phyloP scores from a whole-genome alignment of 2,888 invertebrate species.

The Dromius quadrimaculatus region DNA sequence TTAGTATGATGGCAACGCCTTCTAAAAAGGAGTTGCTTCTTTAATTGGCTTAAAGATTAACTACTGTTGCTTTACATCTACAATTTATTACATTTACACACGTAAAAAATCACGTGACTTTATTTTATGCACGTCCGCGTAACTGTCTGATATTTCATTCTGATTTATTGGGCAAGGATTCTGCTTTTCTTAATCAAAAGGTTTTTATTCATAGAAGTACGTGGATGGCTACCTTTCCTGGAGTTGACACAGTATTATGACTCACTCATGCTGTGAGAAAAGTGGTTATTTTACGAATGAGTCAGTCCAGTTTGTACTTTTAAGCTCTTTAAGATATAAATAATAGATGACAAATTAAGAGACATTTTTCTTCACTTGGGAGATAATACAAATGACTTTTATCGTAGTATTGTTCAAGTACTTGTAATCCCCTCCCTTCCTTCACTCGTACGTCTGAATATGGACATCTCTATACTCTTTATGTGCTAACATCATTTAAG shows the following conservation, averaged over 20 bases:
- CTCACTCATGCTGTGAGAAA: neutral
- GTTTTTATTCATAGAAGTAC: neutral
- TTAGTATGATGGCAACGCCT: too few relatives aligned
- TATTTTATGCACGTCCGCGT: neutral
- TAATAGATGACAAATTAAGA: too few relatives aligned
- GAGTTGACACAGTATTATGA: neutral
- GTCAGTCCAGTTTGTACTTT: neutral
- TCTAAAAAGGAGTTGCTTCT: too few relatives aligned
- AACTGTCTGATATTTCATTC: neutral
- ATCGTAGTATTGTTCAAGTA: too few relatives aligned
- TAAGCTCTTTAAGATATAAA: neutral
- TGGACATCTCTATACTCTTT: slow-evolving; percentile 5
- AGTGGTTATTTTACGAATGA: neutral
- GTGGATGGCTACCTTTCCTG: neutral
- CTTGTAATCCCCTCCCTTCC: too few relatives aligned
- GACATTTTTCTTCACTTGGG: too few relatives aligned
- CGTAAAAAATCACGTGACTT: neutral
- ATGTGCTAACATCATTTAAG: slow-evolving; percentile 6
- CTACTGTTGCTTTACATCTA: neutral
- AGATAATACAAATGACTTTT: too few relatives aligned
- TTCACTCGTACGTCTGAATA: slow-evolving; percentile 1
- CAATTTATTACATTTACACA: neutral
- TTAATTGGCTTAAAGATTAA: neutral
- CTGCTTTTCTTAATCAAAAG: neutral
- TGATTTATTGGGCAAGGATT: neutral